A percentile compares a stretch with the other conserved stretches of the same genome.
Evolutionary conservation across 2,113 vertebrate species (phyloP).

Genomic region (Vidua chalybeata): DNA sequence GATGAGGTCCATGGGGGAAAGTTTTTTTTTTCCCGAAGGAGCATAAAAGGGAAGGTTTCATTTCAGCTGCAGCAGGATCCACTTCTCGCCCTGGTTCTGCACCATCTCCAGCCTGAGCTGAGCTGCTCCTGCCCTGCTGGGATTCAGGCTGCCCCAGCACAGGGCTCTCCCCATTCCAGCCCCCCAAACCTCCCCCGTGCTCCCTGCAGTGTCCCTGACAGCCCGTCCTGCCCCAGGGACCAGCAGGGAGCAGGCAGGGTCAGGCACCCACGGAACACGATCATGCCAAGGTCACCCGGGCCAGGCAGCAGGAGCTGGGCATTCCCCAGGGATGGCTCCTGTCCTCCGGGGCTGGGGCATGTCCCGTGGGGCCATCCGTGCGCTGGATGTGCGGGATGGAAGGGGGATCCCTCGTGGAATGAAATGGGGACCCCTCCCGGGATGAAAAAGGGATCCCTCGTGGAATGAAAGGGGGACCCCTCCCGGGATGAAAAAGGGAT

Average conservation of each 20-base stretch:
- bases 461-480: background rate
- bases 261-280: background rate
- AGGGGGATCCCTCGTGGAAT: background rate
- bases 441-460: no score
- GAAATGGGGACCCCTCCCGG: background rate
- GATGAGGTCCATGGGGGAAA: no score
- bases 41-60: background rate
- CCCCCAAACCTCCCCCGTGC: accelerated
- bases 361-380: background rate
- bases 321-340: no score
- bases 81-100: background rate
- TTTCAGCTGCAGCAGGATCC: background rate
- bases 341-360: background rate
- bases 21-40: background rate
- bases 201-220: background rate
- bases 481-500: no score
- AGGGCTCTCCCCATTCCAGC: background rate
- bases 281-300: background rate
- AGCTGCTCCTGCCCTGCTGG: background rate
- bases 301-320: background rate
- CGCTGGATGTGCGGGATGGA: background rate
- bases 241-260: background rate
- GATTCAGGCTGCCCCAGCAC: background rate
- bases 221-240: background rate
- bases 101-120: background rate